Conservation (phyloP, 2,888 invertebrate species). For the Nephrocerus scutellatus region DNA sequence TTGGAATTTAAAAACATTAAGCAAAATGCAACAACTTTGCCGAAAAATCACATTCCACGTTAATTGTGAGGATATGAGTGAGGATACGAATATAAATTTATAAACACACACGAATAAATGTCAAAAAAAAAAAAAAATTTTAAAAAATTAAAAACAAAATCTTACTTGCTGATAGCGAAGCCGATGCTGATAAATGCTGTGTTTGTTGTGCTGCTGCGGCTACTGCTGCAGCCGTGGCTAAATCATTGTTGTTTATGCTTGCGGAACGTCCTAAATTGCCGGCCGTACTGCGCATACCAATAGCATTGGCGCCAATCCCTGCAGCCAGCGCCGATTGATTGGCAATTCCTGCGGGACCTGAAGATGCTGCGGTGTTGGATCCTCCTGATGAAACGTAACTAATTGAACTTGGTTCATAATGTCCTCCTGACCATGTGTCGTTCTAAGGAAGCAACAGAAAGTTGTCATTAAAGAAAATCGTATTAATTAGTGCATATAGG, state of each 20-base stretch:
- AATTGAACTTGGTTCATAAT: conserved; percentile 37
- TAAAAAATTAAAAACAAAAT: too few relatives aligned
- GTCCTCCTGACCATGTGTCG: conserved; percentile 34
- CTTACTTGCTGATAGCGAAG: conserved; percentile 68
- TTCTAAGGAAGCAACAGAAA: conserved; percentile 27
- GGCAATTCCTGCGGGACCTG: conserved; percentile 26
- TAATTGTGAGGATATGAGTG: too few relatives aligned
- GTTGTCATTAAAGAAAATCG: background rate
- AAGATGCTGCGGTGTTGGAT: too few relatives aligned
- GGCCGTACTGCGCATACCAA: conserved; percentile 33
- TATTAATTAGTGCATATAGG: background rate
- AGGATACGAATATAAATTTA: too few relatives aligned
- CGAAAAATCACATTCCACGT: too few relatives aligned
- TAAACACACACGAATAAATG: too few relatives aligned
- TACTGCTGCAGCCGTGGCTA: conserved; percentile 23
- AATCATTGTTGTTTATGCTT: conserved; percentile 29
- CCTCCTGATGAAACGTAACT: conserved; percentile 36
- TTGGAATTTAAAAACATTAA: too few relatives aligned
- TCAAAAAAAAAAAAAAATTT: too few relatives aligned
- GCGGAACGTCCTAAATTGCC: conserved; percentile 9
- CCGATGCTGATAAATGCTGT: conserved; percentile 60
- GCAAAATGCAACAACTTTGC: too few relatives aligned
- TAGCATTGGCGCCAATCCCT: conserved; percentile 28
- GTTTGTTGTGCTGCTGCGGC: conserved; percentile 35
- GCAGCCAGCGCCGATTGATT: conserved; percentile 26